Evolutionary conservation across 2,888 invertebrate species (phyloP), one percentile per base, ranked within the genome.

Genomic region (Pogonocherus hispidulus): DNA sequence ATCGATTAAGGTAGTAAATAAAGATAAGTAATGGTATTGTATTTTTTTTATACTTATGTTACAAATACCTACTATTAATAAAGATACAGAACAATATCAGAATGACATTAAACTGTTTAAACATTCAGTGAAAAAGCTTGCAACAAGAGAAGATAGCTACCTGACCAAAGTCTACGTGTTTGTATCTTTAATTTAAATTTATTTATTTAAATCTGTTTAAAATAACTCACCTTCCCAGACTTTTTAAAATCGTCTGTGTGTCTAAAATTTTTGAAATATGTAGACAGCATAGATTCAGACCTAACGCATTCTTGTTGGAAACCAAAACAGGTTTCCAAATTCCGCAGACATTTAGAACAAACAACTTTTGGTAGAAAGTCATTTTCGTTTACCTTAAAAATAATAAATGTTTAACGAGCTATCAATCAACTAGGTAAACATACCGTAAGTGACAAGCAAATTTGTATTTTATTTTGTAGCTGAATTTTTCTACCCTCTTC

Each of bases 291-390:
- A 14, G 87, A 86, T 82, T 92, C 91, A 0, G 92, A 91, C 73
- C 88, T 90, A 18, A 89, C 87, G 74, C 91, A 91, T 52, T 90
- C 88, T 74, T 90, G 89, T 62, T 91, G 87, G 81, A 92, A 91
- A 49, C 89, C 89, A 67, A 87, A 88, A 71, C 89, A 89, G 41
- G 87, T 87, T 71, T 92, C 92, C 66, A 92, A 80, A 75, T 89
- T 89, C 75, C 88, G 88, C 41, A 90, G 84, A 78, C 92, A 92
- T 68, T 89, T 88, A 9, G 87, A 87, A 79, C 92, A 92, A 11
- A 92, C 87, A 19, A 91, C 90, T 86, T 92, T 92, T 49, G 92
- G 92, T 70, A 92, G 83, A 27, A 90, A 90, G 83, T 92, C 92
- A 76, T 90, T 89, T 81, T 91, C 91, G 72, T 89, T 87, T 11